A percentile compares a stretch with the other conserved stretches of the same genome.
phyloP scores from a whole-genome alignment of 2,797 vertebrate species.

The Anguilla pacifica region DNA sequence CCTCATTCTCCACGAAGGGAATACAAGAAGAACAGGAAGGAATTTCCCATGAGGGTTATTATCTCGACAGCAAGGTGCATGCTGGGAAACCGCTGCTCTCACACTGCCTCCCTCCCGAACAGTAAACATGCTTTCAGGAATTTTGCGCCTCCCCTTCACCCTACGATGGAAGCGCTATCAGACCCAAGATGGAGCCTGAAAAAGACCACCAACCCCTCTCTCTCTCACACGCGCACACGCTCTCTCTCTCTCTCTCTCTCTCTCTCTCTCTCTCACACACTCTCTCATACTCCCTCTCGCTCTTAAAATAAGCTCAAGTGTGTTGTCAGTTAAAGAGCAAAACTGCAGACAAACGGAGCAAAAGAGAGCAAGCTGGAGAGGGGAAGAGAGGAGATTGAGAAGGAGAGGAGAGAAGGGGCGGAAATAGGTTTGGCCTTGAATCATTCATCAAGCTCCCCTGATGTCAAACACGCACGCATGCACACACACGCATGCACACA shows the following conservation, averaged over 20 bases:
- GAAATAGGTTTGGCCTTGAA: not conserved
- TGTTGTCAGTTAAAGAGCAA: slow-evolving; percentile 20
- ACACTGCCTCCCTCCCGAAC: slow-evolving; percentile 74
- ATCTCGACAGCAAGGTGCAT: slow-evolving; percentile 59
- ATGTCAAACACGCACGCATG: not conserved
- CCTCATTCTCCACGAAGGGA: slow-evolving; percentile 49
- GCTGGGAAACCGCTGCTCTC: slow-evolving; percentile 57
- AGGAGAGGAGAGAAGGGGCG: not conserved
- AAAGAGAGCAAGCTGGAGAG: not conserved
- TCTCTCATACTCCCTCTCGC: slow-evolving; percentile 62
- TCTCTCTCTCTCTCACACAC: slow-evolving; percentile 56
- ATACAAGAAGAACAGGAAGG: slow-evolving; percentile 25
- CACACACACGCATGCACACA: slow-evolving; percentile 20
- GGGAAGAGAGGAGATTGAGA: slow-evolving; percentile 42
- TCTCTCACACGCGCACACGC: not conserved
- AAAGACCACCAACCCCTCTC: not conserved
- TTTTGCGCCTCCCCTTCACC: slow-evolving; percentile 15
- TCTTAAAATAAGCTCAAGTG: slow-evolving; percentile 75
- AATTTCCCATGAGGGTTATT: slow-evolving; percentile 56
- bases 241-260: slow-evolving; percentile 25
- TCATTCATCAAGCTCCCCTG: slow-evolving; percentile 7
- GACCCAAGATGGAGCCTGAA: not conserved
- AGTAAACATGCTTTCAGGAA: slow-evolving; percentile 73
- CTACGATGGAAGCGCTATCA: not conserved
- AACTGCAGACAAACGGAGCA: not conserved